Conservation (phyloP, 2,797 vertebrate species). For the Diceros bicornis region DNA sequence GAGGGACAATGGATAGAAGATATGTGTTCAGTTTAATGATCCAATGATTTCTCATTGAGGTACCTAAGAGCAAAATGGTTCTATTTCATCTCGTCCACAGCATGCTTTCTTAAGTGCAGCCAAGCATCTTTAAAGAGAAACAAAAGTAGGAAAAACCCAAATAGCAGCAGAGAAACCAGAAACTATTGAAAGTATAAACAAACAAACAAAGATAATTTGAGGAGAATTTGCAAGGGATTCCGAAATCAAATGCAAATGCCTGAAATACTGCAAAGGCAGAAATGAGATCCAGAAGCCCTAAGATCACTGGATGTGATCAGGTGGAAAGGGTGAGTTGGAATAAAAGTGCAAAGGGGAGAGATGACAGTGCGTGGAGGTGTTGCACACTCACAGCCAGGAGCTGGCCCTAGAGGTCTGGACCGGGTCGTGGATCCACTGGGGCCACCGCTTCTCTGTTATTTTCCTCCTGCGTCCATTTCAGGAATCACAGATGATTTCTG, state of each 20-base stretch:
- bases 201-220: neutral
- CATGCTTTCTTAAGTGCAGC: neutral
- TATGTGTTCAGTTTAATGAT: neutral
- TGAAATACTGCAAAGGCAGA: neutral
- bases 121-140: neutral
- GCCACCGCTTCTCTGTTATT: no score
- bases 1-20: no score
- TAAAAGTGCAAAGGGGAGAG: neutral
- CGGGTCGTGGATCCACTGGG: no score
- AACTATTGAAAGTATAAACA: neutral
- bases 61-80: neutral
- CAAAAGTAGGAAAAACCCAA: neutral
- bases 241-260: neutral
- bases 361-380: accelerated
- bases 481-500: neutral
- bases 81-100: neutral
- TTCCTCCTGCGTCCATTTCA: neutral
- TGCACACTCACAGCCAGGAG: no score
- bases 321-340: no score
- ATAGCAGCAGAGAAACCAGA: neutral
- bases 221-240: neutral
- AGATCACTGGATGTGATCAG: neutral
- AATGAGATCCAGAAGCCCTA: neutral
- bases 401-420: accelerated
- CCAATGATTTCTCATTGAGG: neutral